Percentiles rank a stretch among this genome's conserved stretches.
Conservation (phyloP, 2,888 invertebrate genomes). For the Hirtodrosophila duncani region DNA sequence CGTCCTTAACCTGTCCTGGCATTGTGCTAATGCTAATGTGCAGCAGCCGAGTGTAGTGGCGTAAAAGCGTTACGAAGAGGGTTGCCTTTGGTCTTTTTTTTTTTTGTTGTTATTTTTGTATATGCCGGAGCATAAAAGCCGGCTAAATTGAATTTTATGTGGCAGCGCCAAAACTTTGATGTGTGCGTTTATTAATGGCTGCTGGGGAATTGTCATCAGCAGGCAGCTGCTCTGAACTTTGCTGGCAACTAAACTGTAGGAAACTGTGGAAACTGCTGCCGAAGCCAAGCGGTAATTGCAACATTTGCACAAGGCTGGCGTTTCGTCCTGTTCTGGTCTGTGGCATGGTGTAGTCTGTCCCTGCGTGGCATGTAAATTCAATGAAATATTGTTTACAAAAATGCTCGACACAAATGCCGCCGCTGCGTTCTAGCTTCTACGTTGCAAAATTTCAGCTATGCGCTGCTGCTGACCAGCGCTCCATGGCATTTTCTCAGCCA, state of each 20-base stretch:
- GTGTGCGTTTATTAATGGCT: constrained; percentile 64
- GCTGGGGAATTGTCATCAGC: too few relatives aligned
- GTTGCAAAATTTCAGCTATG: constrained; percentile 53
- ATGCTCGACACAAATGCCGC: constrained; percentile 53
- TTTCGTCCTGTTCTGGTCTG: too few relatives aligned
- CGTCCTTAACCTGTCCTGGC: too few relatives aligned
- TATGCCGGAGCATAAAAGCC: constrained; percentile 42
- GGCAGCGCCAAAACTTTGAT: constrained; percentile 61
- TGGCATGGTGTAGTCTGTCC: too few relatives aligned
- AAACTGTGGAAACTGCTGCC: constrained; percentile 31
- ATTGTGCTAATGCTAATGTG: constrained; percentile 59
- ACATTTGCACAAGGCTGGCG: too few relatives aligned
- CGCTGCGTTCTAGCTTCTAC: constrained; percentile 29
- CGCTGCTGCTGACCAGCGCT: constrained; percentile 16
- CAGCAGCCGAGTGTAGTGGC: constrained; percentile 57
- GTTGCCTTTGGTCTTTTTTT: constrained; percentile 39
- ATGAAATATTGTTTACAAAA: constrained; percentile 63
- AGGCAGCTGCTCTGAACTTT: too few relatives aligned
- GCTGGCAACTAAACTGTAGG: too few relatives aligned
- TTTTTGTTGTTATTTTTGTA: constrained; percentile 22
- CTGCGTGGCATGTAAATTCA: constrained; percentile 45
- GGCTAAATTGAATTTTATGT: constrained; percentile 72
- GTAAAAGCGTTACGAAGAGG: constrained; percentile 36
- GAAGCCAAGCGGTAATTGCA: constrained; percentile 1
- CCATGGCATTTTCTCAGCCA: constrained; percentile 9